phyloP scores from a whole-genome alignment of 2,888 invertebrate species.

The Aphrophora alni region DNA sequence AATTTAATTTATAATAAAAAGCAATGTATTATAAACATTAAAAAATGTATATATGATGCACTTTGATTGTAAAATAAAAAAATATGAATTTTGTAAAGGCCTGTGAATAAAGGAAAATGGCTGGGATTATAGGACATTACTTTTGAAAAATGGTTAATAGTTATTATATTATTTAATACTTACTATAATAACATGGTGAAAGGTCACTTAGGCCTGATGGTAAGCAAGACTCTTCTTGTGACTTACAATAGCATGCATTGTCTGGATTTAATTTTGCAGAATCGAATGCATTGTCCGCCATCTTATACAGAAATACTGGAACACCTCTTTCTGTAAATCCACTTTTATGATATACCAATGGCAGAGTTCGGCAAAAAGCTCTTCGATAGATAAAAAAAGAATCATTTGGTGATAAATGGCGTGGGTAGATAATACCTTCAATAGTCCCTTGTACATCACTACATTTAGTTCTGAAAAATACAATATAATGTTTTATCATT shows the following conservation, averaged over 20 bases:
- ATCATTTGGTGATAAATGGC: conserved; percentile 63
- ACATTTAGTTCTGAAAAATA: conserved; percentile 62
- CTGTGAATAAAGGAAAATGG: too few relatives aligned
- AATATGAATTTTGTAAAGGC: too few relatives aligned
- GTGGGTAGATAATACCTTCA: conserved; percentile 76
- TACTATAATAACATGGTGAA: conserved; percentile 75
- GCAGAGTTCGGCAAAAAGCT: conserved; percentile 77
- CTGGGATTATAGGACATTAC: too few relatives aligned
- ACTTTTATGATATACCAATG: conserved; percentile 59
- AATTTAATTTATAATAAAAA: too few relatives aligned
- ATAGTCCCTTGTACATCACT: conserved; percentile 71
- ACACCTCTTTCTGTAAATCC: conserved; percentile 60
- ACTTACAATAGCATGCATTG: conserved; percentile 69
- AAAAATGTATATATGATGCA: too few relatives aligned
- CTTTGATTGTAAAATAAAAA: too few relatives aligned
- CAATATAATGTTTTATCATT: too few relatives aligned
- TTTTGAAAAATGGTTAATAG: too few relatives aligned
- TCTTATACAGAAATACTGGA: conserved; percentile 65
- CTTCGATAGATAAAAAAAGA: conserved; percentile 71
- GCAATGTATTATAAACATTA: too few relatives aligned
- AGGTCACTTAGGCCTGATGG: conserved; percentile 70
- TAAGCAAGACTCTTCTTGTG: conserved; percentile 60
- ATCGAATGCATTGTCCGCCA: conserved; percentile 67
- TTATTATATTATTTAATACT: conserved; percentile 54
- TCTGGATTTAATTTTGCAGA: conserved; percentile 62